Conservation (phyloP, 2,113 vertebrate species). For the Anarrhichthys ocellatus region DNA sequence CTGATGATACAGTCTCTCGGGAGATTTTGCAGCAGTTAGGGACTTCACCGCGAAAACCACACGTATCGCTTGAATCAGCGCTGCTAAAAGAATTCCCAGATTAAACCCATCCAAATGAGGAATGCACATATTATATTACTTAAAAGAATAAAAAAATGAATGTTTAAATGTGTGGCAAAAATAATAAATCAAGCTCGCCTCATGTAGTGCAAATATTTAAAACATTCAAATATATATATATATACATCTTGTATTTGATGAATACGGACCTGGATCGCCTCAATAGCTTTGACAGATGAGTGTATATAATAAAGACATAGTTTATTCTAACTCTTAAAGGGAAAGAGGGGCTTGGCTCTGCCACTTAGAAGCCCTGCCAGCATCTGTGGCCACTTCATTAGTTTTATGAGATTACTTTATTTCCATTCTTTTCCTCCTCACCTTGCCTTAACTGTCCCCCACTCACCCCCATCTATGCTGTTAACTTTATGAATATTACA, state of each 20-base stretch:
- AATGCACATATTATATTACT: constrained; percentile 47
- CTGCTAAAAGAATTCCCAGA: constrained; percentile 12
- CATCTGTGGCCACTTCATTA: constrained; percentile 55
- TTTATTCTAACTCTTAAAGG: constrained; percentile 80
- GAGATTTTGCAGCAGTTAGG: constrained; percentile 48
- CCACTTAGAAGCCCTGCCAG: constrained; percentile 49
- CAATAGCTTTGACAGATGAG: constrained; percentile 69
- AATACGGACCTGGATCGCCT: constrained; percentile 47
- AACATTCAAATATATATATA: constrained; percentile 53
- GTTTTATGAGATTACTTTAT: constrained; percentile 42
- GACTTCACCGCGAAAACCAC: constrained; percentile 50
- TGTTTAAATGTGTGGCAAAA: constrained; percentile 22
- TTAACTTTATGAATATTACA: not conserved
- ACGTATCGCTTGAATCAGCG: constrained; percentile 36
- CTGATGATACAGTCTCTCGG: constrained; percentile 50
- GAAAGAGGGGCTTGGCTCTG: constrained; percentile 56
- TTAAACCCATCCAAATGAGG: constrained; percentile 30
- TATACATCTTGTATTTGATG: constrained; percentile 46
- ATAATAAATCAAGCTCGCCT: constrained; percentile 24
- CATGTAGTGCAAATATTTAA: constrained; percentile 63
- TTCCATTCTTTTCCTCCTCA: constrained; percentile 23
- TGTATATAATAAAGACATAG: constrained; percentile 77
- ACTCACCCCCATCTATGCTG: not conserved
- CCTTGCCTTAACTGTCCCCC: not conserved
- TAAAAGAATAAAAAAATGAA: constrained; percentile 10